A percentile compares a stretch with the other conserved stretches of the same genome.
These are phyloP conservation scores for Himalopsyche japonica DNA, from an alignment of 2,888 invertebrate genomes.

Conservation along the genomic window DNA sequence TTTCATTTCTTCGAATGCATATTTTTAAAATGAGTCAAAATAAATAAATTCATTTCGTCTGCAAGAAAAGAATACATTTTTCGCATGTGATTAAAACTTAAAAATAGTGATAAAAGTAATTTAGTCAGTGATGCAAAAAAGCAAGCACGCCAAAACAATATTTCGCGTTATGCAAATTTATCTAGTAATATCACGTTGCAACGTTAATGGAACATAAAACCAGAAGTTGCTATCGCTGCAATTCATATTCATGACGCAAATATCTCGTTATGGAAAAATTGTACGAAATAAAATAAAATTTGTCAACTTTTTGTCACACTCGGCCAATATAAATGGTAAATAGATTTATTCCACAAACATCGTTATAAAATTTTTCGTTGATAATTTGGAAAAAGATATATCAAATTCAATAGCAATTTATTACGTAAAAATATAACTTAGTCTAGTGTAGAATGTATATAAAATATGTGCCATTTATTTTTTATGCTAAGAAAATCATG, in stretches of 20 bases:
- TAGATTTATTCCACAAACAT: neutral
- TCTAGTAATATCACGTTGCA: neutral
- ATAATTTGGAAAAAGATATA: too few relatives aligned
- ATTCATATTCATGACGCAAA: neutral
- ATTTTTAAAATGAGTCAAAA: too few relatives aligned
- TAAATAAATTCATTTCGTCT: neutral
- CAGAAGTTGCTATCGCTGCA: neutral
- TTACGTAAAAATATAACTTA: too few relatives aligned
- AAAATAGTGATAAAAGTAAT: neutral
- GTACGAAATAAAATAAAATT: neutral
- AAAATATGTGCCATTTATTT: too few relatives aligned
- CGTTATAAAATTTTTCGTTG: too few relatives aligned
- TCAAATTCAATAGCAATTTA: too few relatives aligned
- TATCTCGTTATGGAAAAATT: neutral
- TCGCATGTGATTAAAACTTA: neutral
- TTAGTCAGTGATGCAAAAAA: neutral
- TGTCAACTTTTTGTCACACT: neutral
- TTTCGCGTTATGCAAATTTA: neutral
- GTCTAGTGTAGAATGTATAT: too few relatives aligned
- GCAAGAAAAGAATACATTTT: neutral
- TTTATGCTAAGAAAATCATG: too few relatives aligned
- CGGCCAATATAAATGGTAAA: neutral
- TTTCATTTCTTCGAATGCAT: too few relatives aligned
- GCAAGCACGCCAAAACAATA: neutral
- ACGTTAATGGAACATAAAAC: neutral